Base-by-base conservation (phyloP, 2,888 invertebrate genomes). In the Hemicrepidius hirtus region DNA sequence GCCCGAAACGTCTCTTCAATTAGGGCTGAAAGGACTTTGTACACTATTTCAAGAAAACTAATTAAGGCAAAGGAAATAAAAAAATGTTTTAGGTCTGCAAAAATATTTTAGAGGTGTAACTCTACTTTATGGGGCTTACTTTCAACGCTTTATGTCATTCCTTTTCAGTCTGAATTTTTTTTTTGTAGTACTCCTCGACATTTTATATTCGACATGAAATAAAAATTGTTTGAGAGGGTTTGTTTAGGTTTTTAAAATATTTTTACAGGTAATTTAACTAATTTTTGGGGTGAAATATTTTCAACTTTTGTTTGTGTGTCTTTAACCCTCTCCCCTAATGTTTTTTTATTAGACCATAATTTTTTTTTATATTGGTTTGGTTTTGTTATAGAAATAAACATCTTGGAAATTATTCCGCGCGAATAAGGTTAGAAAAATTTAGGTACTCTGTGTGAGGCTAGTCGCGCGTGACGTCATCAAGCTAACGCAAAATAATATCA, bases 1-100 rank as follows among this genome's bases (percentile, higher is more conserved):
- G 49, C 62, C 69, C 53, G 50, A 55, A 62, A 68, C 74, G 68
- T 74, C 65, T 63, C 67, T 67, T 71, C 57, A 71, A 74, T 74
- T 74, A 71, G 55, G 55, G 63, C 28, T 60, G 44, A 68, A 68
- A 68, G 53, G 68, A 68, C 68, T 72, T 71, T 72, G 55, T 63
- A 57, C 55, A 67, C 67, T 59, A 67, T 67, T 67, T 59, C 55
- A 46, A 67, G 67, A 59, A 67, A 67, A 66, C 57, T 67, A 67
- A 67, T 67, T 67, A 67, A 59, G 59, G 18, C 41, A 24, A 20
- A 46, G 32, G 44, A 59, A 67, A 67, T 32, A 59, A 59, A 67
- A 53, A 53, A 57, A 57, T 57, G 18, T 37, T 57, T 35, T 16
- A 37, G 37, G 37, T 37, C 57, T 35, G 37, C 32, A 57, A 57